phyloP scores from a whole-genome alignment of 2,888 invertebrate species.

The Apamea anceps region DNA sequence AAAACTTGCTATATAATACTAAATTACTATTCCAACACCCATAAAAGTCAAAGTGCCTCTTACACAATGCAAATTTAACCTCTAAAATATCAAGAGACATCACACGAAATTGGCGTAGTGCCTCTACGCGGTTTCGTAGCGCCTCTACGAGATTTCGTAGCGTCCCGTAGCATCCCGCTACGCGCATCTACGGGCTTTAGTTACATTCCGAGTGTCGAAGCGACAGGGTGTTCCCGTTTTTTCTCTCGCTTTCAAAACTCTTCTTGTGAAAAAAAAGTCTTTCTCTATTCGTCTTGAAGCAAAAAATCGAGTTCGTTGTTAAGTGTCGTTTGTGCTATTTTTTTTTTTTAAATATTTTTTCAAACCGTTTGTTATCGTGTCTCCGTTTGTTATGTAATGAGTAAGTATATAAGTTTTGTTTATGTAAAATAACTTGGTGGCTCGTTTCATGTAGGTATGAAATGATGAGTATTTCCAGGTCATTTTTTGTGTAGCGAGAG shows the following conservation, averaged over 20 bases:
- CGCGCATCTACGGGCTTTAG: constrained; percentile 75
- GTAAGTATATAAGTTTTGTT: constrained; percentile 67
- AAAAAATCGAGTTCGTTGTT: constrained; percentile 45
- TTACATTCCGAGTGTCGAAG: constrained; percentile 63
- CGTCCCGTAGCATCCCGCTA: constrained; percentile 68
- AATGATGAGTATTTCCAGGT: constrained; percentile 32
- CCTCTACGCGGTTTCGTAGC: constrained; percentile 63
- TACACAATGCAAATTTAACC: constrained; percentile 20
- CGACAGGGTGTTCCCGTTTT: constrained; percentile 61
- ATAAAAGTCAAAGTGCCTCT: constrained; percentile 10
- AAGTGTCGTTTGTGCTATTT: constrained; percentile 53
- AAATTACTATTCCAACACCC: neutral
- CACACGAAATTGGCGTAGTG: constrained; percentile 49
- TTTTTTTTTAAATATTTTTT: constrained; percentile 28
- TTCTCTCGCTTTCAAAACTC: constrained; percentile 66
- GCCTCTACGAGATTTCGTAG: constrained; percentile 66
- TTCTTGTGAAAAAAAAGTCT: constrained; percentile 69
- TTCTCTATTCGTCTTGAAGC: constrained; percentile 61
- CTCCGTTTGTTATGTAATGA: constrained; percentile 66
- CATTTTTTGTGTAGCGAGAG: constrained; percentile 25
- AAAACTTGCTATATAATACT: neutral
- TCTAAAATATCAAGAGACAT: constrained; percentile 43
- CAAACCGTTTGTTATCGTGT: constrained; percentile 30
- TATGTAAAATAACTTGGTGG: constrained; percentile 57
- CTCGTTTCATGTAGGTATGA: constrained; percentile 19